Evolutionary conservation across 2,113 vertebrate genomes (phyloP), one percentile per base, ranked within the genome.

Genomic region (Fulica atra): DNA sequence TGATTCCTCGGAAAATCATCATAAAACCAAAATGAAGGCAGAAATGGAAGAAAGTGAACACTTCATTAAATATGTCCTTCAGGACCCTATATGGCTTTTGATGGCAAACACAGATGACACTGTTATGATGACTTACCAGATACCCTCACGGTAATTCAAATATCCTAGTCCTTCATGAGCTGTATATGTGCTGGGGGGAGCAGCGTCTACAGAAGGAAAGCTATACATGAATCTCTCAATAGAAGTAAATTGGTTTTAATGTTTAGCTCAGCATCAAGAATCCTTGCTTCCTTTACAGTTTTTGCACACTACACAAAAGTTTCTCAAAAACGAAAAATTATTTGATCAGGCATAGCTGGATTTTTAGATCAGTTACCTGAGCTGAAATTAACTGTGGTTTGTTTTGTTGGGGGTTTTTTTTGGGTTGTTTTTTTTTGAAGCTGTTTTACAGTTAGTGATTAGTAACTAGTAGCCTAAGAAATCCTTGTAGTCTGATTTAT

Each of bases 61-160:
- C 64, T 97, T 98, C 66, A 96, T 98, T 65, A 98, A 98, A 60
- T 98, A 94, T 5, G 98, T 98, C n/a, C 98, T 98, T 7, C 99
- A 99, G 97, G 99, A 99, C 93, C 99, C 99, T 2, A 95, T 99
- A 74, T 99, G 99, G 99, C 97, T 99, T 91, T 96, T 99, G 76
- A 98, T 98, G 98, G 98, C 99, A 9, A 98, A 99, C 31, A 78
- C 98, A 5, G 98, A 99, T 29, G 98, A 99, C 84, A 96, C 98
- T 4, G 91, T 99, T 92, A 99, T 99, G 99, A 99, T 99, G 99
- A 99, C 98, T 0, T 99, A 99, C 97, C 99, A 99, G 96, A 96
- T 99, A 92, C 99, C 99, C 7, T 95, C 98, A 78, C 96, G 99
- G 99, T 99, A 97, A 98, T 80, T 31, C n/a, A 56, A 26, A 2